Conservation (phyloP, 1,140 invertebrate genomes). For the Armadillidium nasatum region DNA sequence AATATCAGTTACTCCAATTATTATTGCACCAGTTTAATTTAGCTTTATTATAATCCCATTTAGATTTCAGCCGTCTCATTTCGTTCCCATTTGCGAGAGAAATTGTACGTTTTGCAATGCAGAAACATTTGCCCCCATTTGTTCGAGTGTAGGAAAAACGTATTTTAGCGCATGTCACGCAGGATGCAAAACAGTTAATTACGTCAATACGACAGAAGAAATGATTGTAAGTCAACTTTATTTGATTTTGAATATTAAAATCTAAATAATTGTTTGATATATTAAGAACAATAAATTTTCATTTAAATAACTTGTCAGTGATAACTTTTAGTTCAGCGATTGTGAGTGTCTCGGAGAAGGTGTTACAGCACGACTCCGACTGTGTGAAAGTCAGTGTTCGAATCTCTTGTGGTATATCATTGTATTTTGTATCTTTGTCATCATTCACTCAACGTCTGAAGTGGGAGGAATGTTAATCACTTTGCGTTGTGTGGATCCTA, state of each 20-base stretch:
- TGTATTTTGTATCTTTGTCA: constrained; percentile 79
- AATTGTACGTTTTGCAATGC: constrained; percentile 60
- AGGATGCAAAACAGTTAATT: constrained; percentile 66
- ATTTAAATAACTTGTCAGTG: too few relatives aligned
- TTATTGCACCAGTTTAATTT: too few relatives aligned
- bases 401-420: constrained; percentile 62
- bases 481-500: constrained; percentile 81
- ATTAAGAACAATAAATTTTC: too few relatives aligned
- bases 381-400: constrained; percentile 34
- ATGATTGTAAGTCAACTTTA: constrained; percentile 16
- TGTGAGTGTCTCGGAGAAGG: constrained; percentile 64
- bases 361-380: constrained; percentile 32
- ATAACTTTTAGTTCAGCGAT: constrained; percentile 60
- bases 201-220: constrained; percentile 30
- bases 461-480: constrained; percentile 86
- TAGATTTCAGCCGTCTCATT: constrained; percentile 42
- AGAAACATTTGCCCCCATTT: constrained; percentile 74
- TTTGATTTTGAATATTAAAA: too few relatives aligned
- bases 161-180: constrained; percentile 86
- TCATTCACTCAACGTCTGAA: constrained; percentile 86
- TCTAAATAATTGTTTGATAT: not conserved
- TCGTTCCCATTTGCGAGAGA: constrained; percentile 61
- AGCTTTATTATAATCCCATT: too few relatives aligned
- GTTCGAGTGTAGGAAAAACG: constrained; percentile 69
- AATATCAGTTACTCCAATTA: too few relatives aligned